Conservation (phyloP, 2,797 vertebrate species). For the Crenuchus spilurus region DNA sequence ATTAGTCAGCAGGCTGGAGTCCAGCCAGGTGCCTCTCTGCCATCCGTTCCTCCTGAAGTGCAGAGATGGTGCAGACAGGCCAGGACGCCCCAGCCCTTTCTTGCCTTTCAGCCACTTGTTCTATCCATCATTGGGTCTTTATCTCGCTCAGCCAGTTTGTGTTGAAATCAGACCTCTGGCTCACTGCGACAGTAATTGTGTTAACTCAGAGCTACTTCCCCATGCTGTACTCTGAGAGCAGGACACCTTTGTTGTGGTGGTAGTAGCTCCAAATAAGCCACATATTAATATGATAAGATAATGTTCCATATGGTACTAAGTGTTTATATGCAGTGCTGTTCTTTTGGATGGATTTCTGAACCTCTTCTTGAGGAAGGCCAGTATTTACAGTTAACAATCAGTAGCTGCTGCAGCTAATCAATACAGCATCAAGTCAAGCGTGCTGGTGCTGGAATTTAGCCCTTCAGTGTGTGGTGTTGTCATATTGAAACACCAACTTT, state of each 20-base stretch:
- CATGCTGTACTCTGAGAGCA: not conserved
- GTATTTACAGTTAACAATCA: too few relatives aligned
- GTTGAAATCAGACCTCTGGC: not conserved
- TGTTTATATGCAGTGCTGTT: too few relatives aligned
- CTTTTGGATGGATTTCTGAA: too few relatives aligned
- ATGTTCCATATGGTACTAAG: too few relatives aligned
- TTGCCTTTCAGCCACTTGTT: not conserved
- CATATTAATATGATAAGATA: too few relatives aligned
- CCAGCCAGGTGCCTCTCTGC: constrained; percentile 60
- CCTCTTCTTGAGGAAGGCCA: too few relatives aligned
- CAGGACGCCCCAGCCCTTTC: not conserved
- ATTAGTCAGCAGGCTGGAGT: constrained; percentile 69
- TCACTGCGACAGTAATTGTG: not conserved
- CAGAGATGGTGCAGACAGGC: constrained; percentile 28
- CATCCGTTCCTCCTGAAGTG: constrained; percentile 23
- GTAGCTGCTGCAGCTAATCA: too few relatives aligned
- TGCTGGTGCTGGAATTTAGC: too few relatives aligned
- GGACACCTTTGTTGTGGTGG: not conserved
- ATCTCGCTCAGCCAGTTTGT: constrained; percentile 3
- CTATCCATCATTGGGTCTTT: constrained; percentile 1
- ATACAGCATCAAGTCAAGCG: too few relatives aligned
- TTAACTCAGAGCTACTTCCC: not conserved
- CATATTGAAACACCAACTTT: too few relatives aligned
- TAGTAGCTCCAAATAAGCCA: not conserved
- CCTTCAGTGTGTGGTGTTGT: too few relatives aligned